Percentiles rank a stretch among this genome's conserved stretches.
These are phyloP conservation scores for Zeugodacus cucurbitae DNA, from an alignment of 1,140 invertebrate genomes.

Conservation along the genomic window DNA sequence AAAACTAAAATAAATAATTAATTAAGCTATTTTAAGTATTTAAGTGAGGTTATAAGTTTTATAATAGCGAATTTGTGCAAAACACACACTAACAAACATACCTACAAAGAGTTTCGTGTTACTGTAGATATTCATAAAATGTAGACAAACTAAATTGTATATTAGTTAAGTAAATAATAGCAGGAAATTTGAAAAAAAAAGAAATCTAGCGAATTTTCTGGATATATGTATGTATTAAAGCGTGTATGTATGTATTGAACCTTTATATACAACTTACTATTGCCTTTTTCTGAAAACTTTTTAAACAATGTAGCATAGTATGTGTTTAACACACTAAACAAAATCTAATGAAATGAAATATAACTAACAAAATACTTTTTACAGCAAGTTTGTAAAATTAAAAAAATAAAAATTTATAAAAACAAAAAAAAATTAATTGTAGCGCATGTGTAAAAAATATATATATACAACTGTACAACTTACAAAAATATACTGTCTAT, in stretches of 20 bases:
- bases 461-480: conserved; percentile 7
- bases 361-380: not conserved
- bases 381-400: conserved; percentile 9
- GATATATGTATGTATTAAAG: conserved; percentile 1
- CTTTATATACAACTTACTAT: conserved; percentile 37
- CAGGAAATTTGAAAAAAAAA: not conserved
- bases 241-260: not conserved
- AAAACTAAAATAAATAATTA: not conserved
- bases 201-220: conserved; percentile 20
- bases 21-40: conserved; percentile 11
- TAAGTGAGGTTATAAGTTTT: not conserved
- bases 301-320: not conserved
- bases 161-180: not conserved
- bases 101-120: not conserved
- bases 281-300: conserved; percentile 27
- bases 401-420: not conserved
- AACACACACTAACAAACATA: not conserved
- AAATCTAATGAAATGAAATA: not conserved
- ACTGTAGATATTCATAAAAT: not conserved
- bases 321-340: conserved; percentile 20
- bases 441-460: not conserved
- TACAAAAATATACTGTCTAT: not conserved
- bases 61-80: not conserved
- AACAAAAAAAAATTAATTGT: not conserved
- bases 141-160: not conserved